Percentiles rank a stretch among this genome's conserved stretches.
Evolutionary conservation across 30 jellyfish, hydroid and myxozoan genomes (phyloP).

Genomic region (Phacellophora camtschatica): DNA sequence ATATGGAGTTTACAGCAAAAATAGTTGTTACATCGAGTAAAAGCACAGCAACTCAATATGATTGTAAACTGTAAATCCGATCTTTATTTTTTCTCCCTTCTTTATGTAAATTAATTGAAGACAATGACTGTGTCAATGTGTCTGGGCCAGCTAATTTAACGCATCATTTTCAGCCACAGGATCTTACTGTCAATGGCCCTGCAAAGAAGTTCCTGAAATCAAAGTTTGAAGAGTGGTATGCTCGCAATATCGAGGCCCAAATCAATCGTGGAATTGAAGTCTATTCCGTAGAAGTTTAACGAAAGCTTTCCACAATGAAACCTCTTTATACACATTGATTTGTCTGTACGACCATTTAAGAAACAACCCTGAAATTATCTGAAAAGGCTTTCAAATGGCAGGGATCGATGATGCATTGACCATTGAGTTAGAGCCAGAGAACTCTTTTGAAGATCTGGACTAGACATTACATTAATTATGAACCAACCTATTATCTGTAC

Average conservation of each 20-base stretch:
- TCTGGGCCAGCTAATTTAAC: too few relatives aligned
- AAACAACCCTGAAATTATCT: conserved; percentile 1
- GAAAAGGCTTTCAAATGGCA: conserved; percentile 13
- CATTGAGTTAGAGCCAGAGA: not conserved
- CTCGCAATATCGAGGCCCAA: conserved; percentile 21
- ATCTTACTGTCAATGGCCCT: too few relatives aligned
- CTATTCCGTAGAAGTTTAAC: conserved; percentile 1
- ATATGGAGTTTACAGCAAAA: too few relatives aligned
- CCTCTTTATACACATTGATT: not conserved
- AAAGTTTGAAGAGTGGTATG: conserved; percentile 3
- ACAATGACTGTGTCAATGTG: too few relatives aligned
- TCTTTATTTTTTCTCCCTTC: too few relatives aligned
- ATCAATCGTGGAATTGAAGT: conserved; percentile 17
- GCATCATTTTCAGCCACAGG: too few relatives aligned
- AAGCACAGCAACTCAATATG: too few relatives aligned
- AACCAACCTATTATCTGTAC: not conserved
- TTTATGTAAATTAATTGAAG: too few relatives aligned
- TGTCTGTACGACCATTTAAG: conserved; percentile 5
- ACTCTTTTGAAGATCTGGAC: not conserved
- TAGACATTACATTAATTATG: not conserved
- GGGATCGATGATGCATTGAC: conserved; percentile 17
- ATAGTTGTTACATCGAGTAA: too few relatives aligned
- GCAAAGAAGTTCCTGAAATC: too few relatives aligned
- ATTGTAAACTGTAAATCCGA: too few relatives aligned
- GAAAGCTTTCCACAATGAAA: not conserved